A percentile compares a stretch with the other conserved stretches of the same genome.
Evolutionary conservation across 2,888 invertebrate species (phyloP).

Genomic region (Melanotus villosus): DNA sequence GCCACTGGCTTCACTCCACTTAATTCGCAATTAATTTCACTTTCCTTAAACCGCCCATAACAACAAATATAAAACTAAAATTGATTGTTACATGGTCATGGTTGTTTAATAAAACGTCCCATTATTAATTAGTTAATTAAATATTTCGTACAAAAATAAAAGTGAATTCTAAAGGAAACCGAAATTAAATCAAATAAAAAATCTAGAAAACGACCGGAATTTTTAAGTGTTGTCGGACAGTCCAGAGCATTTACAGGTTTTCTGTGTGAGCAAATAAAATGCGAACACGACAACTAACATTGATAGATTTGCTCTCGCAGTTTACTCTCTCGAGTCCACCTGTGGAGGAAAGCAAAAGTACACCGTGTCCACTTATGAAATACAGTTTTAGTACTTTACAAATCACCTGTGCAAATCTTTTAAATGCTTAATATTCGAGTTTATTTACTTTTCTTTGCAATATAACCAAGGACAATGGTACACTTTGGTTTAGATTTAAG

Average conservation of each 20-base stretch:
- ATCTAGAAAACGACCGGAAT: not conserved
- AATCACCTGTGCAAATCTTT: slow-evolving; percentile 22
- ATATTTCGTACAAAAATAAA: no score
- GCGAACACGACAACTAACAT: slow-evolving; percentile 34
- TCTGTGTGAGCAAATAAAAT: slow-evolving; percentile 35
- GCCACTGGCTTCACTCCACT: no score
- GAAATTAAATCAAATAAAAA: not conserved
- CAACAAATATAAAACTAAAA: no score
- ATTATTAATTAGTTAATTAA: no score
- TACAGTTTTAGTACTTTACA: slow-evolving; percentile 14
- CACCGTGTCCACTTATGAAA: slow-evolving; percentile 21
- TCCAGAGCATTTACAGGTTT: slow-evolving; percentile 28
- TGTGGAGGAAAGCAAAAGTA: slow-evolving; percentile 31
- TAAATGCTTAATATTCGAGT: not conserved
- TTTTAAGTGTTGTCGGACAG: not conserved
- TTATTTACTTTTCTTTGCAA: not conserved
- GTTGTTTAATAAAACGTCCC: no score
- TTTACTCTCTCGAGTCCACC: slow-evolving; percentile 23
- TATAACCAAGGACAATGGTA: not conserved
- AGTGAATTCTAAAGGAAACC: not conserved
- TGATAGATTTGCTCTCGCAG: slow-evolving; percentile 36
- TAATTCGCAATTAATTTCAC: no score
- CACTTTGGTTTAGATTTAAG: not conserved
- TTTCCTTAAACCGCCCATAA: no score
- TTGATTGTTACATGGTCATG: no score